These are phyloP conservation scores for Drosophila subobscura DNA, from an alignment of 1,140 invertebrate species.

Conservation along the genomic window DNA sequence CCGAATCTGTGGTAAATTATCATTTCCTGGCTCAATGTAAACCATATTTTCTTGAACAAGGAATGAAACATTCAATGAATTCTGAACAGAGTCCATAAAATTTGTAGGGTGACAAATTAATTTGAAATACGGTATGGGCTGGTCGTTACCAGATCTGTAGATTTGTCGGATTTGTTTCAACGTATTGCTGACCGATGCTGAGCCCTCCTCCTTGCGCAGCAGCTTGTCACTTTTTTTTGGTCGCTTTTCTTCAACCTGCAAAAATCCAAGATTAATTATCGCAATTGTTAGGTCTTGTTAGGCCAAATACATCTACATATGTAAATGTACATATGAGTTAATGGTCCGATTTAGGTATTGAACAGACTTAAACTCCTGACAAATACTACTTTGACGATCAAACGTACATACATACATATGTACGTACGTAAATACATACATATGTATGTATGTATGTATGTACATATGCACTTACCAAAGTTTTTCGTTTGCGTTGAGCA, in stretches of 20 bases:
- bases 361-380: no score
- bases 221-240: conserved; percentile 58
- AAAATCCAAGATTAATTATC: neutral
- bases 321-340: neutral
- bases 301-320: no score
- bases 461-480: conserved; percentile 20
- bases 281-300: neutral
- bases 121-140: conserved; percentile 70
- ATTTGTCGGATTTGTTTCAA: conserved; percentile 54
- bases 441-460: no score
- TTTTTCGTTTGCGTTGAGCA: conserved; percentile 26
- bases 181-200: conserved; percentile 42
- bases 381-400: no score
- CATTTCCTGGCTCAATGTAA: conserved; percentile 37
- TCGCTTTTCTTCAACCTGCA: conserved; percentile 60
- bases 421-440: no score
- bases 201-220: conserved; percentile 67
- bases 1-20: conserved; percentile 52
- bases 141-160: conserved; percentile 33
- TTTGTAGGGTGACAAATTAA: conserved; percentile 62
- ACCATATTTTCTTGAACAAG: conserved; percentile 61
- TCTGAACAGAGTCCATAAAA: conserved; percentile 71
- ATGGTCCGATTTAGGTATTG: no score
- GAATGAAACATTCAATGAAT: conserved; percentile 65
- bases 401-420: no score